Base-by-base conservation (phyloP, 2,888 invertebrate genomes). In the Lottia gigantea region DNA sequence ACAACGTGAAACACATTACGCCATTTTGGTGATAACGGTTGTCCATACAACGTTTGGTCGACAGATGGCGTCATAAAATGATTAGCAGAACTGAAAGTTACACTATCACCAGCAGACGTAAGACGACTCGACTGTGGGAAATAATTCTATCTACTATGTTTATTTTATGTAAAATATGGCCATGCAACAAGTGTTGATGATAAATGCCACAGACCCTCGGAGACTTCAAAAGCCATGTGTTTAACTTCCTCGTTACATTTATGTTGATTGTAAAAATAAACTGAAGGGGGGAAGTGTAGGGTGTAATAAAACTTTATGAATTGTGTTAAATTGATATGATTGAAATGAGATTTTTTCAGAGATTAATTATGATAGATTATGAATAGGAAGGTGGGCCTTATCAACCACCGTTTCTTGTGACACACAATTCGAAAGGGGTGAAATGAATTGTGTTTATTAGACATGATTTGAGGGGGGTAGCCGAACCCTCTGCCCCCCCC, bases 151-250 rank as follows among this genome's bases (percentile, higher is more conserved):
- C 55, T 55, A 23, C 23, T 3, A 55, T 55, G 55, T 55, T 55
- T 55, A 55, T 55, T 55, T 55, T 23, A 23, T 19, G 55, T 55
- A 19, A 55, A 55, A 55, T 55, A 55, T 55, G 55, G 55, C 55
- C 55, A 23, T 23, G 23, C 12, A 55, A 55, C 55, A 55, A 55
- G 55, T 55, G 55, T 55, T 55, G 55, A 55, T 14, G 19, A 55
- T 55, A 55, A 55, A 55, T 55, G 55, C 55, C 55, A 55, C 19
- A 55, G 12, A 23, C 19, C 40, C 23, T 23, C 12, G 14, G 55
- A 55, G 55, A 55, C 55, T 55, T 55, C 55, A 19, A 11, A 19
- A 55, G 55, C 55, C 55, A 55, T 55, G 55, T 55, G 55, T 8
- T 55, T 55, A 15, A 23, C 55, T 55, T 55, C 55, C 23, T 40